Base-by-base conservation (phyloP, 2,888 invertebrate species). In the Caenorhabditis virilis region DNA sequence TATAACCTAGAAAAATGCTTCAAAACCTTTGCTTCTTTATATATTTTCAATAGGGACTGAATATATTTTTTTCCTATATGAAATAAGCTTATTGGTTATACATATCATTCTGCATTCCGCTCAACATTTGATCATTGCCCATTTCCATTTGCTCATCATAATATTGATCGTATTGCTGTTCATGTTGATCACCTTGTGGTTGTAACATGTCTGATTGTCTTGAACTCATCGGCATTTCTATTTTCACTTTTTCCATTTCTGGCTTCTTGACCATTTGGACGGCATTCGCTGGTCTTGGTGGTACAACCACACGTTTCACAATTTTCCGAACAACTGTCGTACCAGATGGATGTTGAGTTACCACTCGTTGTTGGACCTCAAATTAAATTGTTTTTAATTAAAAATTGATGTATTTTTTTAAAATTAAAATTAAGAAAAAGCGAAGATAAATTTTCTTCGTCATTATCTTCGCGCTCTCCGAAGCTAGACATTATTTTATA, bases 271-370 rank as follows among this genome's bases (percentile, higher is more conserved):
- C 13, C 15, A 22, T 23, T 23, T 23, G 18, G 22, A 30, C 30
- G 15, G 23, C 3, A 20, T 23, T 42, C 20, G 42, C 22, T 42
- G 5, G 3, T 20, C 20, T 7, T 39, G 22, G 18, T 23, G 43
- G 43, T 7, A 45, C 43, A 15, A 45, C 18, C 2, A 45, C 27
- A 4, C 43, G 6, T 27, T 45, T 45, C 6, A 61, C 33, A 2
- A 61, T 47, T 55, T 61, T 61, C 1, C 62, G 36, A 33, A 62
- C 50, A 13, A 53, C 45, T 9, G 62, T 53, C 9, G 55, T 55
- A 7, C 56, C 52, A 1, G 62, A 56, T 22, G 56, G 52, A 39
- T 9, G 61, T 56, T 13, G 53, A n/a, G 45, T 26, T 42, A 62
- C 53, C 9, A 62, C 48, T 5, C 61, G 26, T 23, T 61, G 61